phyloP scores from a whole-genome alignment of 2,888 invertebrate species.

The Adelognathus sp. region DNA sequence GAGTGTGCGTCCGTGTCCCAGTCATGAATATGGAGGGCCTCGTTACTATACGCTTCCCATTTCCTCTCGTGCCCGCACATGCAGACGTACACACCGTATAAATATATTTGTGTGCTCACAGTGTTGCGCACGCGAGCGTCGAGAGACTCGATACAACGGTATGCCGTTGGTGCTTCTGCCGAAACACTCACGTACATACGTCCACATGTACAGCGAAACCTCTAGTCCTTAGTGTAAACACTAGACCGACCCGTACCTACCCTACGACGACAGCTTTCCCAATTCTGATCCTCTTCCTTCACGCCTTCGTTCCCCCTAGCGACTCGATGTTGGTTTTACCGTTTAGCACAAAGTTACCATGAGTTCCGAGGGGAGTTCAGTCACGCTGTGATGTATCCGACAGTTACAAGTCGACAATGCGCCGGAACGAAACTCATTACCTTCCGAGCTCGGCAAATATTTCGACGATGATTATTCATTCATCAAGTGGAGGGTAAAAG shows the following conservation, averaged over 20 bases:
- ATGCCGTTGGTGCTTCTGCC: conserved; percentile 44
- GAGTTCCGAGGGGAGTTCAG: conserved; percentile 68
- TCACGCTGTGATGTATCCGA: conserved; percentile 28
- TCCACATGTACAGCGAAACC: conserved; percentile 14
- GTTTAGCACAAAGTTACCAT: conserved; percentile 74
- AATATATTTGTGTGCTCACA: conserved; percentile 57
- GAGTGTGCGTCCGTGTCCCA: conserved; percentile 71
- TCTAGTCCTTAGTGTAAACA: conserved; percentile 32
- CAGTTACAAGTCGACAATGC: conserved; percentile 7
- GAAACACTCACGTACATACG: conserved; percentile 36
- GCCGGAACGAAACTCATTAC: conserved; percentile 1
- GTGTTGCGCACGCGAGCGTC: conserved; percentile 42
- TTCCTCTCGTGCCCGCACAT: conserved; percentile 14
- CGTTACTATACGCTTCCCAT: conserved; percentile 76
- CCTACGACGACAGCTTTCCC: conserved; percentile 45
- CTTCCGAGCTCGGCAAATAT: conserved; percentile 26
- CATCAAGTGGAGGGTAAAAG: too few relatives aligned
- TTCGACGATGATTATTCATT: conserved; percentile 38
- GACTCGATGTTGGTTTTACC: conserved; percentile 73
- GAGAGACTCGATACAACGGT: conserved; percentile 46
- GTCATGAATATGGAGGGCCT: conserved; percentile 79
- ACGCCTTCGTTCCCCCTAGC: conserved; percentile 54
- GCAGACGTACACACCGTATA: conserved; percentile 29
- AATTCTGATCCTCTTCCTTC: conserved; percentile 30
- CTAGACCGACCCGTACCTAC: conserved; percentile 34